phyloP scores from a whole-genome alignment of 2,888 invertebrate species.

The Campoplex nolae region DNA sequence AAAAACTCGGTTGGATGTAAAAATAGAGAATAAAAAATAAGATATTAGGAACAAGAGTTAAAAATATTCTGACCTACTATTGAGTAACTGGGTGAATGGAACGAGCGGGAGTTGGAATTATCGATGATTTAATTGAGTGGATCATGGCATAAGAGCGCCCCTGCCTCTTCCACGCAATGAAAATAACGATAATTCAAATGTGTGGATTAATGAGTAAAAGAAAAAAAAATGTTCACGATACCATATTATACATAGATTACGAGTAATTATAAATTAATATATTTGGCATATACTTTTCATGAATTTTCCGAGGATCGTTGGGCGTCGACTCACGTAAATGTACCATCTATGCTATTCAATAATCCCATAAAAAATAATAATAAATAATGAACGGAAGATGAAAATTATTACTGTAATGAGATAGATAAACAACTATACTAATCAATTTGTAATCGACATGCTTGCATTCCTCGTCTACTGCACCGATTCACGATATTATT shows the following conservation, averaged over 20 bases:
- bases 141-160: constrained; percentile 74
- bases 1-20: constrained; percentile 4
- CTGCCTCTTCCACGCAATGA: constrained; percentile 70
- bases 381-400: background rate
- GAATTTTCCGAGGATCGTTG: constrained; percentile 39
- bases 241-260: background rate
- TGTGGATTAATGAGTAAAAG: constrained; percentile 30
- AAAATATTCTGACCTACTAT: constrained; percentile 26
- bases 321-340: constrained; percentile 42
- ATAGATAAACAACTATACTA: constrained; percentile 19
- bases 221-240: constrained; percentile 6
- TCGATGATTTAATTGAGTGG: constrained; percentile 67
- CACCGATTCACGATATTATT: constrained; percentile 27
- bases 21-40: constrained; percentile 9
- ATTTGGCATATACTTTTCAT: constrained; percentile 22
- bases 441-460: constrained; percentile 22
- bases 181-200: constrained; percentile 48
- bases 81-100: constrained; percentile 27
- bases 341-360: constrained; percentile 35
- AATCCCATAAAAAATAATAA: background rate
- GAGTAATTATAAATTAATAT: constrained; percentile 13
- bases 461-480: constrained; percentile 11
- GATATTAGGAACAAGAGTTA: background rate
- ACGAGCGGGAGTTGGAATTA: constrained; percentile 24
- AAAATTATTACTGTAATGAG: constrained; percentile 39